These are phyloP conservation scores for Ectemnius continuus DNA, from an alignment of 2,888 invertebrate genomes.

Conservation along the genomic window DNA sequence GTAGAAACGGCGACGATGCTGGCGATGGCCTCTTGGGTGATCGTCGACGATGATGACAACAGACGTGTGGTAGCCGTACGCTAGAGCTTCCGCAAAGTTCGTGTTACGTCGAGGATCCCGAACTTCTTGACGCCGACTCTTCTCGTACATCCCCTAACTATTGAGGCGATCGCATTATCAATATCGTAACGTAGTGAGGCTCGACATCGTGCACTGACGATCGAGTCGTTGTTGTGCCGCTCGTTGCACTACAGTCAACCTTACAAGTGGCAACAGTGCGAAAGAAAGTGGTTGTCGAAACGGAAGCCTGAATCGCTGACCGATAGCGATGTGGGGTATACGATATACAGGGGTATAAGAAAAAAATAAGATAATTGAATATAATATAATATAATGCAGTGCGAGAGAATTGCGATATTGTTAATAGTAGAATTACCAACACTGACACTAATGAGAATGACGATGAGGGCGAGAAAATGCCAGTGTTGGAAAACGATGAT, in stretches of 20 bases:
- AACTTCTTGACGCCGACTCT: neutral
- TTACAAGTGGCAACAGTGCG: neutral
- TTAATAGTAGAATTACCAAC: slow-evolving; percentile 24
- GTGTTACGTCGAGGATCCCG: neutral
- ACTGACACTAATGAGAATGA: slow-evolving; percentile 9
- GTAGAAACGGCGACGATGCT: slow-evolving; percentile 8
- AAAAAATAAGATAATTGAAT: slow-evolving; percentile 6
- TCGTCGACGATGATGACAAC: neutral
- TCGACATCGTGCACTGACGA: neutral
- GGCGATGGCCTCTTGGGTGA: slow-evolving; percentile 6
- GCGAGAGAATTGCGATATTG: slow-evolving; percentile 20
- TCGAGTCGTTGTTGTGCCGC: neutral
- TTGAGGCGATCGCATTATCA: neutral
- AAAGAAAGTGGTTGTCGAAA: neutral
- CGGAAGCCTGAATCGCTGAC: neutral
- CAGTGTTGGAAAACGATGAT: slow-evolving; percentile 1
- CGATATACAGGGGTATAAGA: slow-evolving; percentile 15
- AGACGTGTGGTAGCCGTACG: slow-evolving; percentile 1
- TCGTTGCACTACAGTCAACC: neutral
- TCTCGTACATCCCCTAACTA: no score
- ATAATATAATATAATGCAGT: slow-evolving; percentile 18
- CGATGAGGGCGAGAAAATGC: slow-evolving; percentile 23
- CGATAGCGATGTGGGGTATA: neutral
- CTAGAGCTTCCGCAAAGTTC: neutral
- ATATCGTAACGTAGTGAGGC: neutral